Conservation (phyloP, 2,797 vertebrate genomes). For the Cynodonichthys magdalenae region DNA sequence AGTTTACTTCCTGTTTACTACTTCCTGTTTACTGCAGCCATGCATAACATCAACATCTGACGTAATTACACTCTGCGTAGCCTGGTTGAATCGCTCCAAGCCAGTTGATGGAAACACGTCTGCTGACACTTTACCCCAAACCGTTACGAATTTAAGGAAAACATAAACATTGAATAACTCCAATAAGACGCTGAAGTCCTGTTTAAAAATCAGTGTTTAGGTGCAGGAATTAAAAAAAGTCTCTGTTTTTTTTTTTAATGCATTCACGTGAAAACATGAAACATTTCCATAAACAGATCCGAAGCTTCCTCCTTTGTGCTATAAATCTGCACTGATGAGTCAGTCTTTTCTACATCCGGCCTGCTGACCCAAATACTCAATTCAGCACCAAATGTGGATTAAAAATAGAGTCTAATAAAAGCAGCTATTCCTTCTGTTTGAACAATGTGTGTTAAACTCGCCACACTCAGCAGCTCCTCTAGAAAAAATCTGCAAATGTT, state of each 20-base stretch:
- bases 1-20: too few species aligned
- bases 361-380: conserved; percentile 12
- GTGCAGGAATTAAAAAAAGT: background rate
- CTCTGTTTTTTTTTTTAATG: background rate
- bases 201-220: background rate
- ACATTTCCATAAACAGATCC: conserved; percentile 5
- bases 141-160: too few species aligned
- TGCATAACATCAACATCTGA: too few species aligned
- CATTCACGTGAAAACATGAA: conserved; percentile 3
- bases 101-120: too few species aligned
- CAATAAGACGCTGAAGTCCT: background rate
- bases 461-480: background rate
- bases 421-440: background rate
- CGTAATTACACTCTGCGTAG: too few species aligned
- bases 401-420: conserved; percentile 31
- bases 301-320: conserved; percentile 9
- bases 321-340: conserved; percentile 2
- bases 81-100: too few species aligned
- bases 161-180: too few species aligned
- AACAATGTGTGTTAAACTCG: background rate
- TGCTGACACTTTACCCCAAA: too few species aligned
- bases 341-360: conserved; percentile 8
- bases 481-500: background rate
- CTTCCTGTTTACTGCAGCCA: too few species aligned
- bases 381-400: conserved; percentile 9